Evolutionary conservation across 2,113 vertebrate genomes (phyloP), one percentile per base, ranked within the genome.

Genomic region (Ifrita kowaldi): DNA sequence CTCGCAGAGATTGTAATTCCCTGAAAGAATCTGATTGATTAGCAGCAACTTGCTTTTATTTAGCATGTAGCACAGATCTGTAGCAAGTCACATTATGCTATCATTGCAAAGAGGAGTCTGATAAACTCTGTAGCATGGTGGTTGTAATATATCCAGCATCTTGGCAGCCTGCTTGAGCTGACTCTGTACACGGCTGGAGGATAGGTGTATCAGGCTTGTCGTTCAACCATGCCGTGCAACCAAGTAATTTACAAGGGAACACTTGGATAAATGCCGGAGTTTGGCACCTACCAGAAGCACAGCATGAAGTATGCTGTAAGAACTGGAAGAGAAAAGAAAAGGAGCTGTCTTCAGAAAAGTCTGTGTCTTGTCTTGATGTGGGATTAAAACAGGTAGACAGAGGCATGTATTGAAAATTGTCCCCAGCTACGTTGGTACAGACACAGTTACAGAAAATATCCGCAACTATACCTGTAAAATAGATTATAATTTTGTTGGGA

Each of bases 151-250:
- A 55, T 70, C 4, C 30, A 63, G 26, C 1, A 4, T 18, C 52
- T 27, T 3, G 3, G 32, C 47, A 87, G n/a, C 20, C 41, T 81
- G 27, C 28, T 77, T 56, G 35, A 57, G 28, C 22, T 79, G 44
- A 37, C 42, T 62, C 64, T 75, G 21, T 37, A 49, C 14, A 7
- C 0, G 0, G 10, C 28, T 76, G 46, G 41, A 82, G 27, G 26
- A 76, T 21, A 85, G 44, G 44, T 32, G 46, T 28, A 33, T n/a
- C 62, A 11, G 22, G 10, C 16, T 68, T 89, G 35, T 47, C 13
- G 19, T 67, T 78, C 60, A 89, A 10, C n/a, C 24, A 42, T 13
- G 5, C 24, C 6, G 2, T 37, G 53, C 16, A 49, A 91, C 28
- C 20, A 60, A 84, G 42, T 57, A 78, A 87, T 71, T 75, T 60